A percentile compares a stretch with the other conserved stretches of the same genome.
These are phyloP conservation scores for Calcarius lapponicus DNA, from an alignment of 2,797 vertebrate species.

Conservation along the genomic window DNA sequence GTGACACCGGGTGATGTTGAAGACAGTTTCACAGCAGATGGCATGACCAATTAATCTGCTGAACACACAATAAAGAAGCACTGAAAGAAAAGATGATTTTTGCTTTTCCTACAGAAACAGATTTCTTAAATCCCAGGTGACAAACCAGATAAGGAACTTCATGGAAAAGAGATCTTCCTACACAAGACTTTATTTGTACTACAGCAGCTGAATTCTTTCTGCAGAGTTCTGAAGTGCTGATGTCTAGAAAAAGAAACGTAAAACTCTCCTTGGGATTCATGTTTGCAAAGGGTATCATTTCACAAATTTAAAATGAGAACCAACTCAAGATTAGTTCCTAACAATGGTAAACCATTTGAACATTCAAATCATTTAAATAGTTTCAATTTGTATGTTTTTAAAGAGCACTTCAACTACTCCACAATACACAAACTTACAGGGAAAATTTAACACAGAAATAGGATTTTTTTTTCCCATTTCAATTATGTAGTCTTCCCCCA, in stretches of 20 bases:
- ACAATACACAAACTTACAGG: background rate
- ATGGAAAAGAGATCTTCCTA: background rate
- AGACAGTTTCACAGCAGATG: background rate
- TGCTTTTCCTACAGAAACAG: background rate
- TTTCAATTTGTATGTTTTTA: background rate
- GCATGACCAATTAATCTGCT: background rate
- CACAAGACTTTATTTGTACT: background rate
- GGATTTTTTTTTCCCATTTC: rapidly evolving
- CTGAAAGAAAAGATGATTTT: background rate
- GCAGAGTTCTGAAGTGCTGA: background rate
- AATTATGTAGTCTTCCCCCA: background rate
- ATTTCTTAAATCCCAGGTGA: background rate
- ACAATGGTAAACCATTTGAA: background rate
- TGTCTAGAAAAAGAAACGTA: background rate
- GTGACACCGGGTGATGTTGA: background rate
- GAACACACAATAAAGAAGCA: background rate
- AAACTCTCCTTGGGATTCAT: background rate
- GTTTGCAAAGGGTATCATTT: background rate
- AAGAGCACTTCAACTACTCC: background rate
- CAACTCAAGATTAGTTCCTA: background rate
- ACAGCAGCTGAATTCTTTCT: background rate
- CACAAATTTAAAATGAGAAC: background rate
- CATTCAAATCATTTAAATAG: rapidly evolving
- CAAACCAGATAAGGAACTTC: background rate
- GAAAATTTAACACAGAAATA: background rate